Evolutionary conservation across 2,113 vertebrate genomes (phyloP), one percentile per base, ranked within the genome.

Genomic region (Chionis minor): DNA sequence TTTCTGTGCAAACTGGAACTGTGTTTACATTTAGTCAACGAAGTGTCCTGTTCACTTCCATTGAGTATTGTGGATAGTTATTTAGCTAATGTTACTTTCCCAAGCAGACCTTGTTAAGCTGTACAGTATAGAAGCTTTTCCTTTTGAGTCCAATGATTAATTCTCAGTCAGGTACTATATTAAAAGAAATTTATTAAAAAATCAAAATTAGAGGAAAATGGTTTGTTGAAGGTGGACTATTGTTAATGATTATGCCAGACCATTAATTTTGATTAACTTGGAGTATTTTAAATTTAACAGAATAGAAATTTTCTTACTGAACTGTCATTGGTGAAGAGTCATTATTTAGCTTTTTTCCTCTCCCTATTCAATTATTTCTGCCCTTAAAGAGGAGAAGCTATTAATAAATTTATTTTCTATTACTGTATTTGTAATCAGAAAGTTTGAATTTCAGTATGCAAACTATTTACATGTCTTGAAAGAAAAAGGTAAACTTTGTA

Each of bases 391-490:
- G 47, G n/a, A 71, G 21, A 67, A 78, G 79, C 9, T 59, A n/a
- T 84, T 81, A 49, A 69, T 27, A 85, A 67, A 87, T 94, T 45
- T 93, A 49, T 94, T 95, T 96, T 81, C 52, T 92, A 26, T 61
- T 51, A 51, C 7, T 13, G 14, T 59, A 69, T 69, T 90, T 95
- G 74, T 58, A 42, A 45, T 78, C 55, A 45, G 28, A 12, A 59
- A 49, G 69, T 47, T 26, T 51, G 49, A 19, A 28, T 94, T 90
- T 74, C 72, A 88, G 5, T 66, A 74, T 32, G 40, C 54, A 20
- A 92, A 42, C 8, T 49, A n/a, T 67, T 80, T 38, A 35, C 47
- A 11, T 23, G 12, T 63, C 35, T 61, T 86, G n/a, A 81, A 33
- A 83, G 44, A 85, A 86, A 52, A 58, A 23, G 33, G 45, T 84